Evolutionary conservation across 2,888 invertebrate genomes (phyloP).

Genomic region (Ichneumoninae sp.): DNA sequence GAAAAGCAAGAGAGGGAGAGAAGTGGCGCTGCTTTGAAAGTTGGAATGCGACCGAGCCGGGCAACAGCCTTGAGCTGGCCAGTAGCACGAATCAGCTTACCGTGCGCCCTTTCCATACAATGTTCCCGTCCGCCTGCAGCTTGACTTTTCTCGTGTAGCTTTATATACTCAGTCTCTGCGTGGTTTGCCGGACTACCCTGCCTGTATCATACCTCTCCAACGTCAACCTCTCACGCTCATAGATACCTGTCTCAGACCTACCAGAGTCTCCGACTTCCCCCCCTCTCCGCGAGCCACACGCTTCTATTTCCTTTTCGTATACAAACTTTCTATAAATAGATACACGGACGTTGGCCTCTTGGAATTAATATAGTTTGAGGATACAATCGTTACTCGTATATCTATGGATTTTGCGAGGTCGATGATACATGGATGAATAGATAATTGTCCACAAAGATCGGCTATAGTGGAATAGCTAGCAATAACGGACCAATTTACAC

Average conservation of each 20-base stretch:
- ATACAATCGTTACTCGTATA: background rate
- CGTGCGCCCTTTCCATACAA: constrained; percentile 62
- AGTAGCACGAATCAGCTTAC: constrained; percentile 79
- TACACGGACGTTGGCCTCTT: background rate
- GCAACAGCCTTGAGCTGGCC: constrained; percentile 78
- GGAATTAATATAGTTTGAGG: no score
- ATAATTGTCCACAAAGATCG: no score
- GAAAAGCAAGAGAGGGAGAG: constrained; percentile 54
- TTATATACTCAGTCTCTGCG: background rate
- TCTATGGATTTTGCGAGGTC: no score
- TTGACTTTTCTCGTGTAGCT: constrained; percentile 4
- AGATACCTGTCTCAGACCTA: background rate
- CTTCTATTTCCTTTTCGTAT: background rate
- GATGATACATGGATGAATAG: no score
- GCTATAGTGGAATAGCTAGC: no score
- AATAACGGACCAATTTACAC: no score
- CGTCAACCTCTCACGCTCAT: background rate
- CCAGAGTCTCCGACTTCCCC: background rate
- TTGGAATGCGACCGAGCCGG: constrained; percentile 79
- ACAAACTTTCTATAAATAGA: background rate
- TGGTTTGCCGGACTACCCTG: background rate
- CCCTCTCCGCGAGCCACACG: background rate
- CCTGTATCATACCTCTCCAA: background rate
- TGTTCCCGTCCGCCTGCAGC: constrained; percentile 26
- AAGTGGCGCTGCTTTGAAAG: constrained; percentile 71